Base-by-base conservation (phyloP, 2,797 vertebrate genomes). In the Enteromius viviparus region DNA sequence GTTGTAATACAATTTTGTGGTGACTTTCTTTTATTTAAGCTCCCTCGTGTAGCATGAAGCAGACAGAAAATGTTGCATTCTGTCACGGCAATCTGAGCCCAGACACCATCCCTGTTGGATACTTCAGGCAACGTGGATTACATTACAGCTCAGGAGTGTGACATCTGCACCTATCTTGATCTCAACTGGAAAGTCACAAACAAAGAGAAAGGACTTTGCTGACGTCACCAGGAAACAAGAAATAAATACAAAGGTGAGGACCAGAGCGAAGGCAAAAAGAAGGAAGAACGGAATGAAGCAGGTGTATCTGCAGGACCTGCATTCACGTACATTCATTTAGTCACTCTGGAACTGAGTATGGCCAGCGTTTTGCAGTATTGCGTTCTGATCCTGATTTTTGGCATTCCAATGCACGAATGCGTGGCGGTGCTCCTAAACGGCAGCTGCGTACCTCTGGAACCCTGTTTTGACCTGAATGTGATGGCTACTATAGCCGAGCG, bases 201-300 rank as follows among this genome's bases (percentile, higher is more conserved):
- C 26, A 34, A 75, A 74, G 42, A 78, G 60, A 64, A n/a, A 42
- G 23, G 10, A 70, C 21, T 19, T 55, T 12, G 32, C 49, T 83
- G 78, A 83, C 82, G 76, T 87, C 82, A 87, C 69, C 40, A 77
- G 76, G 23, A 81, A 68, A 37, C 71, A 40, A 68, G 40, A 70
- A 26, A 86, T 84, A 84, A 85, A 80, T 80, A 76, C n/a, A 83
- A 83, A 81, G 84, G 66, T 78, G 64, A 55, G 76, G 51, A 53
- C 23, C 10, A 42, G 45, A 76, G 83, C 11, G 3, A 74, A 42
- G 32, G n/a, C 74, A 53, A 71, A 65, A 70, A 76, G 60, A 66
- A 40, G 45, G 64, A 68, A 75, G 76, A 40, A 49, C 62, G 62
- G 72, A 70, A 66, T 29, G n/a, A 81, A 53, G 64, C 49, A 47